Evolutionary conservation across 2,113 vertebrate species (phyloP), one percentile per base, ranked within the genome.

Genomic region (Silurus asotus): DNA sequence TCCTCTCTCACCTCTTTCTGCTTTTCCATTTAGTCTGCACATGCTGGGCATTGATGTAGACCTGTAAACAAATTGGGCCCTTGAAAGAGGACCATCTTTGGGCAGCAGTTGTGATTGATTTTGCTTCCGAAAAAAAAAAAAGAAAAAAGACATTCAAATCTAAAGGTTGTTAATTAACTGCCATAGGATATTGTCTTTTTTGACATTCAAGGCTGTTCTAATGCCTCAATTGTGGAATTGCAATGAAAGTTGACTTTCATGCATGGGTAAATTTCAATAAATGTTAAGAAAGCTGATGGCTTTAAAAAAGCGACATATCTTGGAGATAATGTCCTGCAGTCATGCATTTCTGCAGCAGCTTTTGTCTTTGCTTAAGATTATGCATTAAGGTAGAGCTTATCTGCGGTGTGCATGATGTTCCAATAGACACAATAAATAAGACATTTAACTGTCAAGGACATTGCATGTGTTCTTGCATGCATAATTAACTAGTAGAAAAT

Each of bases 71-170:
- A 81, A 89, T 87, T 80, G 80, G 74, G 61, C 19, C 28, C 70
- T 48, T 79, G 79, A 83, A 89, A 87, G 59, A 48, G 3, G 28
- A 67, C 83, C 14, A 13, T 89, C 74, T 81, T 67, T 59, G 61
- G 76, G n/a, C 72, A 77, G 55, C 69, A 53, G 62, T 65, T 85
- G 82, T 88, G 82, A 90, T 87, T 89, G 81, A 90, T 89, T 89
- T 79, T n/a, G 76, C 80, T 86, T 48, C 64, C 59, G 64, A 37
- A 37, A 37, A 37, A 37, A 37, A 37, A 74, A 85, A 87, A 86
- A 51, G 70, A 83, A 74, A 85, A 87, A 86, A 51, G 72, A 83
- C 65, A 90, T 86, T 90, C 84, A 88, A 84, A 88, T 87, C 86
- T 56, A 67, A 67, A 74, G 56, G 81, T 65, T 84, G 84, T 84